A percentile compares a stretch with the other conserved stretches of the same genome.
Conservation (phyloP, 1,140 invertebrate genomes). For the Drosophila santomea region DNA sequence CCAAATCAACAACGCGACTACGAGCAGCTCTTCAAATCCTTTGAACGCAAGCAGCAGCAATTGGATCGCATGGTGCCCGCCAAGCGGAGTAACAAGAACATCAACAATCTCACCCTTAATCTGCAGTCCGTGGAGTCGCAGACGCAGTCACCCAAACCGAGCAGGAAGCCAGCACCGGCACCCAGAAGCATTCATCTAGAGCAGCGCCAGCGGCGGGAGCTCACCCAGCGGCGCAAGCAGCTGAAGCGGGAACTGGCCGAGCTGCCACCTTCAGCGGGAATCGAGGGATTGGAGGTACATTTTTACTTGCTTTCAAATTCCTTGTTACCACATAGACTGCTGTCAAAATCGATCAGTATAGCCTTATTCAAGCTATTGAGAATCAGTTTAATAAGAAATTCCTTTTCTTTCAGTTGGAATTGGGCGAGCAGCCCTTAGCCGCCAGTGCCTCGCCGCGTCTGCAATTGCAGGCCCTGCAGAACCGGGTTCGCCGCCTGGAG, state of each 20-base stretch:
- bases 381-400: background rate
- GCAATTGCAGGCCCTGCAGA: constrained; percentile 69
- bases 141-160: constrained; percentile 59
- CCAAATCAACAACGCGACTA: constrained; percentile 74
- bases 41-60: constrained; percentile 79
- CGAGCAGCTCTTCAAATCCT: constrained; percentile 81
- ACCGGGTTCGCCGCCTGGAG: constrained; percentile 75
- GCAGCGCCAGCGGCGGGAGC: constrained; percentile 85
- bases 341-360: background rate
- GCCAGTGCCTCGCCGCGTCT: constrained; percentile 21
- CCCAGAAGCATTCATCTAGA: constrained; percentile 86
- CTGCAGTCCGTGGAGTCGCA: constrained; percentile 36
- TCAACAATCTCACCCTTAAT: constrained; percentile 81
- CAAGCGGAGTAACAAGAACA: constrained; percentile 75
- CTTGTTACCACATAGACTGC: background rate
- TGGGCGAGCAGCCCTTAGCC: constrained; percentile 28
- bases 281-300: constrained; percentile 35
- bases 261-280: constrained; percentile 26
- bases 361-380: background rate
- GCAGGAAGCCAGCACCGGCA: constrained; percentile 74
- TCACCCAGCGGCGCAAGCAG: constrained; percentile 84
- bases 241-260: constrained; percentile 60
- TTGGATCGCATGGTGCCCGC: constrained; percentile 41
- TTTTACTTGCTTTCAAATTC: too few relatives aligned
- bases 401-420: constrained; percentile 7